Evolutionary conservation across 1,140 invertebrate genomes (phyloP), one percentile per base, ranked within the genome.

Genomic region (Cotesia glomerata): DNA sequence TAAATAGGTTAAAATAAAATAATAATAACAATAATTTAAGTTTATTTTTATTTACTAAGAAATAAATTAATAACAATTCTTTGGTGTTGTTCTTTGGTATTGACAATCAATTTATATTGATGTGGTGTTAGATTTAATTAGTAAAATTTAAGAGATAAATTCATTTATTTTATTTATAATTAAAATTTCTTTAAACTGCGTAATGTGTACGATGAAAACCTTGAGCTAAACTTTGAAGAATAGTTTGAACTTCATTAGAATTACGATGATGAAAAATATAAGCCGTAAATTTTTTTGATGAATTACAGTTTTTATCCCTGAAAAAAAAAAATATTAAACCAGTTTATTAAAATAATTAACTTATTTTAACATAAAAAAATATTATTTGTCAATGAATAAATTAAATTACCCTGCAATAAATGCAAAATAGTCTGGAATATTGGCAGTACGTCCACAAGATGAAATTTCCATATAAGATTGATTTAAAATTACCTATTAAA

Each of bases 401-500:
- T 68, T 54, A 16, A 78, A 80, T 83, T 81, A 92, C 91, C 90
- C 90, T 61, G 89, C 88, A 78, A 91, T 90, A 77, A 90, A 92
- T 68, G 89, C 90, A 83, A 91, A 91, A 80, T 90, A 88, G 77
- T 89, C 80, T 13, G 89, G 86, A 76, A 87, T 83, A 71, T 88
- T 86, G 2, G 83, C 82, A 11, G 89, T 87, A 68, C 88, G 83
- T 9, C 90, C 90, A 84, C 91, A 92, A 0, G 91, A 90, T 2
- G 91, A 91, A 59, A 92, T 91, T 82, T 91, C 89, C 85, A 91
- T 91, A 75, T 90, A 92, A 36, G 86, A 88, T 80, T 90, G 89
- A 71, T 88, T 86, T 69, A 89, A 81, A 34, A 91, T 75, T 11
- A 82, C 67, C 87, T 88, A 71, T 71, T 85, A 77, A 65, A 67